phyloP scores from a whole-genome alignment of 2,113 vertebrate genomes.

The Helogale parvula region DNA sequence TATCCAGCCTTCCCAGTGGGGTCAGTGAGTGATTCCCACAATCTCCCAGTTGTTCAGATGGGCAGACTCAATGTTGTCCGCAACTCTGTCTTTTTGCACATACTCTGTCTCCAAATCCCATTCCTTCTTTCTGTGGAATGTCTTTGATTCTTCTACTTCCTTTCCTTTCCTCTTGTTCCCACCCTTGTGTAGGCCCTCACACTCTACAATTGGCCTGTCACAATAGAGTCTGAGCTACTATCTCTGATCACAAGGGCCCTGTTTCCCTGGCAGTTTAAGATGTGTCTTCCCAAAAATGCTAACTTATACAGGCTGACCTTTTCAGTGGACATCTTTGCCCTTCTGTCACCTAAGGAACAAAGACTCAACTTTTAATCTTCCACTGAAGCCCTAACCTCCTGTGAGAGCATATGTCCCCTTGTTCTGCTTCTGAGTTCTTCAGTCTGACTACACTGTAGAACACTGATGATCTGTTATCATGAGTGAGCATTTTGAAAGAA shows the following conservation, averaged over 20 bases:
- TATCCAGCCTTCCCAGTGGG: not conserved
- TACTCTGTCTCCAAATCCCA: not conserved
- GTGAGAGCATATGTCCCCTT: not conserved
- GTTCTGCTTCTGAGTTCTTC: not conserved
- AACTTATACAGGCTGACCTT: not conserved
- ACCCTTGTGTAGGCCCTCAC: not conserved
- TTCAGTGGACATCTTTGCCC: not conserved
- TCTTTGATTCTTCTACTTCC: not conserved
- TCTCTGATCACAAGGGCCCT: fast-evolving
- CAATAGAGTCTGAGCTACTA: not conserved
- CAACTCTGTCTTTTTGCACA: not conserved
- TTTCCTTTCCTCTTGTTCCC: not conserved
- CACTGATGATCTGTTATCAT: not conserved
- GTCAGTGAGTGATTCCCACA: not conserved
- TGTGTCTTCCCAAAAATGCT: not conserved
- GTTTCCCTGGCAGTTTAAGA: not conserved
- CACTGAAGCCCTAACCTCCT: not conserved
- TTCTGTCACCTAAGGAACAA: not conserved
- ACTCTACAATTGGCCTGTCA: not conserved
- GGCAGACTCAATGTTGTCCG: not conserved
- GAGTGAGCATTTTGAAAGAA: not conserved
- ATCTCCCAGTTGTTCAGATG: not conserved
- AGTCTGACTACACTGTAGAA: not conserved
- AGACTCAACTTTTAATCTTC: not conserved
- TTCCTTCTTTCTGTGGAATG: not conserved